A percentile compares a stretch with the other conserved stretches of the same genome.
These are phyloP conservation scores for Mustela nigripes DNA, from an alignment of 2,113 vertebrate species.

Conservation along the genomic window DNA sequence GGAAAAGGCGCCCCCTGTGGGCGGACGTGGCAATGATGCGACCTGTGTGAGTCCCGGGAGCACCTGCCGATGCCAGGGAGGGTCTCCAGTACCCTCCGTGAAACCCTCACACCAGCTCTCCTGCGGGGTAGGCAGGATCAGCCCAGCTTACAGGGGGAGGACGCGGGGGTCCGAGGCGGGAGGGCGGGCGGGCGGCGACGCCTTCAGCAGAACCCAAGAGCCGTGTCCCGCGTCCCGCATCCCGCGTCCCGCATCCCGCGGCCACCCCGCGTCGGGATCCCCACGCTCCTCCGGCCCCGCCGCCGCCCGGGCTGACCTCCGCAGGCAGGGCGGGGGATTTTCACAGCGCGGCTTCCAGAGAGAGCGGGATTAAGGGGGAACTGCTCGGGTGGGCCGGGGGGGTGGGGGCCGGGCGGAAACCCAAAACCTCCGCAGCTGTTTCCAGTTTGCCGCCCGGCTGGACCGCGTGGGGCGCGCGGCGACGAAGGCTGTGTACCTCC, in stretches of 20 bases:
- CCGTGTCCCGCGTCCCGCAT: neutral
- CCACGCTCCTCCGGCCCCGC: neutral
- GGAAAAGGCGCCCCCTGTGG: neutral
- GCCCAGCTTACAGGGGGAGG: neutral
- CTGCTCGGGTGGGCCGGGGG: constrained; percentile 88
- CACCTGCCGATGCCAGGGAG: neutral
- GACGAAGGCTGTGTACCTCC: constrained; percentile 81
- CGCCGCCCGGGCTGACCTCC: neutral
- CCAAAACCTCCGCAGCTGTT: constrained; percentile 92
- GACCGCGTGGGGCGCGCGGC: constrained; percentile 72
- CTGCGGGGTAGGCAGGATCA: neutral
- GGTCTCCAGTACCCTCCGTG: neutral
- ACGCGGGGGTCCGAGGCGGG: neutral
- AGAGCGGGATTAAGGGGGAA: constrained; percentile 86
- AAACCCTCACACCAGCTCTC: neutral
- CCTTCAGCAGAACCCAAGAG: neutral
- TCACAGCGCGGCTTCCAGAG: constrained; percentile 58
- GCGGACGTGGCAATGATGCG: neutral
- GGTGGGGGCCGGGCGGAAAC: constrained; percentile 87
- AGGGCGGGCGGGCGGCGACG: neutral
- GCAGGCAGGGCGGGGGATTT: constrained; percentile 44
- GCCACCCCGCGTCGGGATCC: neutral
- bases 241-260: neutral
- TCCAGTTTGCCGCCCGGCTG: constrained; percentile 89
- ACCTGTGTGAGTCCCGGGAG: neutral